Conservation (phyloP, 2,888 invertebrate species). For the Drosophila lutescens region DNA sequence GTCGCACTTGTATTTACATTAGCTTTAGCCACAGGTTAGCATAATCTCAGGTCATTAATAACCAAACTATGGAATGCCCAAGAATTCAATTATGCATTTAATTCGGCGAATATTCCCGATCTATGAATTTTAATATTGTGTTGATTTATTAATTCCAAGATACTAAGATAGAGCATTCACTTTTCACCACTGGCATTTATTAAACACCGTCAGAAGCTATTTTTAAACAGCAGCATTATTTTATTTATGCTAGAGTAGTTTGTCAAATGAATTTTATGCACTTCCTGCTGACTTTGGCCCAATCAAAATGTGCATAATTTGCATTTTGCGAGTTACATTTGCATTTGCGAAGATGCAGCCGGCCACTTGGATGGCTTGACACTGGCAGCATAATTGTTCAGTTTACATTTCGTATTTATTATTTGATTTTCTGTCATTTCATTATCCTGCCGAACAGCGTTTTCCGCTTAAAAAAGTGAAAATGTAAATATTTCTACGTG, state of each 20-base stretch:
- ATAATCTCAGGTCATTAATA: constrained; percentile 4
- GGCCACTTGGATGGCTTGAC: constrained; percentile 25
- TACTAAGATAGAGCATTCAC: background rate
- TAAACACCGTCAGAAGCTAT: background rate
- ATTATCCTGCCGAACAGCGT: constrained; percentile 12
- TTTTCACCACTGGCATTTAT: too few relatives aligned
- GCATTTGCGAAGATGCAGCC: constrained; percentile 26
- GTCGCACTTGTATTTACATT: background rate
- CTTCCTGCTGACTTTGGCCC: constrained; percentile 21
- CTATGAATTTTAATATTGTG: too few relatives aligned
- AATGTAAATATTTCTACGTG: constrained; percentile 36
- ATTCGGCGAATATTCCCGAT: too few relatives aligned
- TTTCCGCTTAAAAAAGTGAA: constrained; percentile 8
- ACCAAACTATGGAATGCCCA: background rate
- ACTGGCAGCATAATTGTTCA: constrained; percentile 21
- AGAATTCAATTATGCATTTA: background rate
- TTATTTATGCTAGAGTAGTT: constrained; percentile 25
- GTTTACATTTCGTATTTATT: constrained; percentile 34
- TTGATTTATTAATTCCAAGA: background rate
- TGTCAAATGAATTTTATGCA: constrained; percentile 32
- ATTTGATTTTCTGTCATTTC: constrained; percentile 31
- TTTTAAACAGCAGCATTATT: constrained; percentile 12
- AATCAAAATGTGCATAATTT: constrained; percentile 55
- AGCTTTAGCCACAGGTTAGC: constrained; percentile 1
- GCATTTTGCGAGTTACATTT: constrained; percentile 32